Conservation (phyloP, 1,140 invertebrate species). For the Vanessa atalanta region DNA sequence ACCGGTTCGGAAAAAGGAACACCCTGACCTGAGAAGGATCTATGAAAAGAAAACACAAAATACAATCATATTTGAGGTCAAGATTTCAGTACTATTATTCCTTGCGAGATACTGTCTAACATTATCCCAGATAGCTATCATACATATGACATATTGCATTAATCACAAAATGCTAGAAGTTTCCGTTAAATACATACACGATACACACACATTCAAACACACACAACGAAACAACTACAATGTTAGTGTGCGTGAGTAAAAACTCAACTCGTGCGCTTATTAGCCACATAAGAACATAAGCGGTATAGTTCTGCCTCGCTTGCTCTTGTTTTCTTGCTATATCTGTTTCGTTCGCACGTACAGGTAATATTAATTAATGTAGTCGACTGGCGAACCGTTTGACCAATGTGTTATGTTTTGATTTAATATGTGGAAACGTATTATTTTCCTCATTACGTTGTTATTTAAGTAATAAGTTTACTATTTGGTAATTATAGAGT, state of each 20-base stretch:
- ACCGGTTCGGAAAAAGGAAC: too few species aligned
- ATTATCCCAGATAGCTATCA: conserved; percentile 11
- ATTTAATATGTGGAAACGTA: conserved; percentile 16
- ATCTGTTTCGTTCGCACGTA: conserved; percentile 29
- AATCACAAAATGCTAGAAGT: conserved; percentile 58
- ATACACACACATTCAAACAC: conserved; percentile 23
- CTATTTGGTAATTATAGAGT: conserved; percentile 1
- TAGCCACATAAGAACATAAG: conserved; percentile 41
- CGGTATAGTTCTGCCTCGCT: conserved; percentile 32
- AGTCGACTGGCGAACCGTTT: conserved; percentile 22
- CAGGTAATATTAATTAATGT: conserved; percentile 34
- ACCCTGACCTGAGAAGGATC: too few species aligned
- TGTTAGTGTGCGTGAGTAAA: conserved; percentile 42
- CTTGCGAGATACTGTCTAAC: neutral
- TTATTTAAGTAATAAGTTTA: neutral
- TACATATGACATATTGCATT: conserved; percentile 38
- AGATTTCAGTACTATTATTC: neutral
- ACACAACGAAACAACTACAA: conserved; percentile 27
- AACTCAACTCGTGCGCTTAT: conserved; percentile 53
- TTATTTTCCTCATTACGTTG: conserved; percentile 14
- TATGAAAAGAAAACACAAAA: too few species aligned
- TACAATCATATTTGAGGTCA: too few species aligned
- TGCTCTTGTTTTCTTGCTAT: conserved; percentile 15
- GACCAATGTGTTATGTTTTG: conserved; percentile 35
- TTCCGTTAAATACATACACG: conserved; percentile 52